phyloP scores from a whole-genome alignment of 2,113 vertebrate genomes.

The Engraulis encrasicolus region DNA sequence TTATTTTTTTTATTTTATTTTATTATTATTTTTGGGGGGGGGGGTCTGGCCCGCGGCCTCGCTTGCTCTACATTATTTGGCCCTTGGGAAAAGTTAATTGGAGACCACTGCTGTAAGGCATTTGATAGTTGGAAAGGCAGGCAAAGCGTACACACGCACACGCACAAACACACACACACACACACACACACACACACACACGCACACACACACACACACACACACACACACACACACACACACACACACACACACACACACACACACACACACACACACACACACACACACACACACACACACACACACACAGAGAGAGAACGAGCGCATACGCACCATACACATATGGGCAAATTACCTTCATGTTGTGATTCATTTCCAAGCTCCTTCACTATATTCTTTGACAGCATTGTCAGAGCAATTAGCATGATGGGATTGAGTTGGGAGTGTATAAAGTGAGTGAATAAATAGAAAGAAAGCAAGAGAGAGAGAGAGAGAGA shows the following conservation, averaged over 20 bases:
- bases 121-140: neutral
- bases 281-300: conserved; percentile 31
- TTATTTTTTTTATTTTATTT: too few relatives aligned
- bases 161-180: neutral
- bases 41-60: too few relatives aligned
- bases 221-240: neutral
- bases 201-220: neutral
- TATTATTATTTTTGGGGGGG: too few relatives aligned
- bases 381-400: too few relatives aligned
- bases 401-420: too few relatives aligned
- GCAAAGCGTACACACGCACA: neutral
- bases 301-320: conserved; percentile 30
- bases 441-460: neutral
- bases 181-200: too few relatives aligned
- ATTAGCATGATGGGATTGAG: too few relatives aligned
- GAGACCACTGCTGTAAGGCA: too few relatives aligned
- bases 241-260: conserved; percentile 63
- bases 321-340: too few relatives aligned
- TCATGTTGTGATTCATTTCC: too few relatives aligned
- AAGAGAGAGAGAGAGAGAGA: neutral
- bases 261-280: conserved; percentile 77
- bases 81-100: too few relatives aligned
- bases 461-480: neutral
- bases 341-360: neutral
- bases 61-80: too few relatives aligned